Base-by-base conservation (phyloP, 2,888 invertebrate species). In the Eupithecia dodoneata region DNA sequence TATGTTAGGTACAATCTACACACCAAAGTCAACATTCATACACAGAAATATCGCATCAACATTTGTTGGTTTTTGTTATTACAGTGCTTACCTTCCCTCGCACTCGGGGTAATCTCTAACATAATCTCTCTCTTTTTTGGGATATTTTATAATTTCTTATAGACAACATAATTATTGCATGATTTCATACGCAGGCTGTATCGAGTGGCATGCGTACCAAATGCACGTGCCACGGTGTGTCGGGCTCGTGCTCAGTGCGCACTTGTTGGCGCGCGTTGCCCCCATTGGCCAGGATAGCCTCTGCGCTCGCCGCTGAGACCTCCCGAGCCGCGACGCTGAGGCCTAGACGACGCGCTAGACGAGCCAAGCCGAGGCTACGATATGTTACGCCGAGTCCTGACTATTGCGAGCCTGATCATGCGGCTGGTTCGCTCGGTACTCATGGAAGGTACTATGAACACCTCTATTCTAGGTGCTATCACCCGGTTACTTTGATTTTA, bases 221-320 rank as follows among this genome's bases (percentile, higher is more conserved):
- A 87, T 98, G 98, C 95, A 98, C 98, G 87, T 98, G 98, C 85
- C 98, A 98, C 92, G 98, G 98, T 59, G 97, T 98, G 76, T 97
- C 97, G 15, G 97, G 97, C 0, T 97, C 98, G 73, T 98, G 98
- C 90, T 97, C 97, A 83, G 96, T 98, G 84, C 97, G 97, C 88
- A 98, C 97, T 65, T 98, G 98, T 88, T 98, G 98, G 97, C 96
- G 96, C 83, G 96, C 97, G 2, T 91, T 98, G 83, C 97, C 97
- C 5, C 95, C 87, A 90, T 96, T 88, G 94, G 96, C 90, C 91
- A 96, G 86, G 93, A 96, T 97, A 80, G 96, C 97, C 83, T 94
- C 95, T 52, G 95, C 96, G 82, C 90, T 93, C 78, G 92, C 92
- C 65, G 88, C 85, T 66, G 92, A 93, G 85, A 88, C 92, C 15